These are phyloP conservation scores for Gisinianus flammeolus DNA, from an alignment of 2,888 invertebrate species.

Conservation along the genomic window DNA sequence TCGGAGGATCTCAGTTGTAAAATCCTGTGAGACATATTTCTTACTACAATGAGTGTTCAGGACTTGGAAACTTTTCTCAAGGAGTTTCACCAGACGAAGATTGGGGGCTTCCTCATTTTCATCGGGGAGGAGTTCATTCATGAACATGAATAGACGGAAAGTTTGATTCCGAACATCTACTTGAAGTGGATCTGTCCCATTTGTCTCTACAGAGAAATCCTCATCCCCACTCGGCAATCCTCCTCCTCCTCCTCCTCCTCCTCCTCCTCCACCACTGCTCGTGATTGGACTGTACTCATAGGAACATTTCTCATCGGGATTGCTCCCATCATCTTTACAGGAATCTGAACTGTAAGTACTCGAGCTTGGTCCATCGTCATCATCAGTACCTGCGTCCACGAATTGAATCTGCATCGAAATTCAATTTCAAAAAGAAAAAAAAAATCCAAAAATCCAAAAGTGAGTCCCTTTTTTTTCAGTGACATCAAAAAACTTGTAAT, in stretches of 20 bases:
- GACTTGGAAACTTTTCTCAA: slow-evolving; percentile 45
- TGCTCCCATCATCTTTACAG: background rate
- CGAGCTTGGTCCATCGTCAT: slow-evolving; percentile 28
- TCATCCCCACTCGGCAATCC: slow-evolving; percentile 14
- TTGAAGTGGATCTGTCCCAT: slow-evolving; percentile 32
- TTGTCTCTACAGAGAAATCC: slow-evolving; percentile 16
- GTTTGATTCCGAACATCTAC: slow-evolving; percentile 44
- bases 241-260: background rate
- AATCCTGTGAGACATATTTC: slow-evolving; percentile 43
- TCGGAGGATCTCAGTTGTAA: slow-evolving; percentile 40
- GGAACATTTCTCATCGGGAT: slow-evolving; percentile 17
- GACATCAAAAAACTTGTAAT: too few species aligned
- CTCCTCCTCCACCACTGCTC: background rate
- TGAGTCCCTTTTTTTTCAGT: too few species aligned
- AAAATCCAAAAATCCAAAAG: too few species aligned
- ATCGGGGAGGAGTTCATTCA: slow-evolving; percentile 42
- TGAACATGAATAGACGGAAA: slow-evolving; percentile 44
- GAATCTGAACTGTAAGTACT: slow-evolving; percentile 16
- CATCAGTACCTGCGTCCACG: slow-evolving; percentile 20
- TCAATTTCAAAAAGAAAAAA: background rate
- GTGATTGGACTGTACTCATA: background rate
- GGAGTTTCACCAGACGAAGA: slow-evolving; percentile 28
- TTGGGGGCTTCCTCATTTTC: slow-evolving; percentile 15
- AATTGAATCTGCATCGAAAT: slow-evolving; percentile 18
- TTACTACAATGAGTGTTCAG: slow-evolving; percentile 37